Conservation (phyloP, 2,113 vertebrate genomes). For the Calyptomena viridis region DNA sequence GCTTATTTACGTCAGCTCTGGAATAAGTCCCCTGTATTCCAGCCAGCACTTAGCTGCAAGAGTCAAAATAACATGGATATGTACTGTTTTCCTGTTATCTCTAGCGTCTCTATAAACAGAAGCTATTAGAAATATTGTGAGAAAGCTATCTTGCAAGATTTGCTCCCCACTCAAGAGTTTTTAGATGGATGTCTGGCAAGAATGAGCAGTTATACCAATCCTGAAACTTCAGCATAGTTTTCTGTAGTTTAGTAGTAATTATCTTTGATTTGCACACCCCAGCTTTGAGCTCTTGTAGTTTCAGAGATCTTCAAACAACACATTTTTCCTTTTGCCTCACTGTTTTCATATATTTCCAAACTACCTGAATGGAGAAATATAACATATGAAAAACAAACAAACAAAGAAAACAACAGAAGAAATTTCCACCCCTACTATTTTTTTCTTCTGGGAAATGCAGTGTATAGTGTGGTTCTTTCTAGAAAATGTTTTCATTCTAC, state of each 20-base stretch:
- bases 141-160: slow-evolving; percentile 1
- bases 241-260: background rate
- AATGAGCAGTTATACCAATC: background rate
- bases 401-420: background rate
- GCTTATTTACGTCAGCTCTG: slow-evolving; percentile 51
- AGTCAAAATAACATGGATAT: slow-evolving; percentile 38
- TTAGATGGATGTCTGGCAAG: background rate
- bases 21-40: slow-evolving; percentile 31
- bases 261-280: background rate
- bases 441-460: background rate
- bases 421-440: accelerated
- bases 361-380: background rate
- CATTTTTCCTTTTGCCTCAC: background rate
- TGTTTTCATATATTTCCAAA: background rate
- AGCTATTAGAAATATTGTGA: slow-evolving; percentile 47
- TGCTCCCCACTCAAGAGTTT: background rate
- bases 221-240: background rate
- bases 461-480: background rate
- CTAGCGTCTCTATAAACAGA: slow-evolving; percentile 41
- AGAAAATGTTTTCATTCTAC: background rate
- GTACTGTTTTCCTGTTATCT: slow-evolving; percentile 39
- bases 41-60: slow-evolving; percentile 24
- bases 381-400: background rate
- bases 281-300: background rate
- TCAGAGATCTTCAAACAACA: background rate